phyloP scores from a whole-genome alignment of 2,113 vertebrate species.

The Capreolus pygargus region DNA sequence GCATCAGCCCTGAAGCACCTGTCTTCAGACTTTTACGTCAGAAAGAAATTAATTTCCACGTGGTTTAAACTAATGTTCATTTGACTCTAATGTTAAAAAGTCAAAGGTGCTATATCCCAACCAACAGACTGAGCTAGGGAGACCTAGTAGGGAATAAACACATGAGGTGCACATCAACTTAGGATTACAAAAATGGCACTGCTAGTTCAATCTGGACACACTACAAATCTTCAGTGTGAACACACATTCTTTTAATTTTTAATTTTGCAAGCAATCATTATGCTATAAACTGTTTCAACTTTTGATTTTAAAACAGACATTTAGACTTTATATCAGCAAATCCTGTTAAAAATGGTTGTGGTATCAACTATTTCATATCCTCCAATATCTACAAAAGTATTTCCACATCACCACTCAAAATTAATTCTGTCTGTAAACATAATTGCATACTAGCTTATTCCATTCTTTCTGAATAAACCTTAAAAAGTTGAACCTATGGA shows the following conservation, averaged over 20 bases:
- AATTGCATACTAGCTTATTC: not conserved
- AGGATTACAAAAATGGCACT: conserved; percentile 14
- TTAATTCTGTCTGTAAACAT: not conserved
- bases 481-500: not conserved
- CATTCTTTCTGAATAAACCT: conserved; percentile 26
- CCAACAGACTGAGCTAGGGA: not conserved
- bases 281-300: not conserved
- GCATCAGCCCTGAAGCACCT: not conserved
- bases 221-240: not conserved
- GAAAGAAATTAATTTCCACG: not conserved
- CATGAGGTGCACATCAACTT: not conserved
- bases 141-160: not conserved
- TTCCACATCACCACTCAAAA: not conserved
- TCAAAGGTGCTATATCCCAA: not conserved
- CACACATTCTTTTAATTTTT: not conserved
- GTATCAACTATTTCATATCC: not conserved
- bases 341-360: not conserved
- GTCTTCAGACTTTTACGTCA: not conserved
- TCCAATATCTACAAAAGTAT: not conserved
- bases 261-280: not conserved
- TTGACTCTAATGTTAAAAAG: not conserved
- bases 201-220: not conserved
- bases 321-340: not conserved
- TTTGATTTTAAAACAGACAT: conserved; percentile 16
- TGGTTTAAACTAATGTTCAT: not conserved